phyloP scores from a whole-genome alignment of 1,140 invertebrate species.

The Tetramorium alpestre region DNA sequence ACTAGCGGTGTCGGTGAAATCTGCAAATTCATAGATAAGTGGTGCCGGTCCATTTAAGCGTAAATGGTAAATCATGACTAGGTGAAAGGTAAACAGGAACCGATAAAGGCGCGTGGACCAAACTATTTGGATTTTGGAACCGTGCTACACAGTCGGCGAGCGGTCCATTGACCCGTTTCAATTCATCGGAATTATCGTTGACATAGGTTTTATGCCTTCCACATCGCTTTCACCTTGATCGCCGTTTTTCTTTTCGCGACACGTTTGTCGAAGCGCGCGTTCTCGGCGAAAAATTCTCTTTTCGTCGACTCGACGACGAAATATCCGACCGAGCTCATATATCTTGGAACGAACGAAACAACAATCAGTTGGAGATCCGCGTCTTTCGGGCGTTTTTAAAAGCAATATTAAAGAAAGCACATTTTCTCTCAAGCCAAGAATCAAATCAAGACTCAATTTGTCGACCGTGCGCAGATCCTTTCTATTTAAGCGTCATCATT shows the following conservation, averaged over 20 bases:
- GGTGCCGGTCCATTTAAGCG: background rate
- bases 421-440: background rate
- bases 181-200: constrained; percentile 47
- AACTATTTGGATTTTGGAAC: constrained; percentile 63
- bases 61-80: constrained; percentile 24
- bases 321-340: background rate
- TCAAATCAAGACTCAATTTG: background rate
- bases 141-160: constrained; percentile 48
- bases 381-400: background rate
- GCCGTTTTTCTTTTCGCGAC: constrained; percentile 53
- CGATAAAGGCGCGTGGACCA: background rate
- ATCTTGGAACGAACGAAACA: background rate
- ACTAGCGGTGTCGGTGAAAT: constrained; percentile 13
- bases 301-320: background rate
- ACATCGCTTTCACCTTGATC: constrained; percentile 65
- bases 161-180: constrained; percentile 66
- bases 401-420: no score
- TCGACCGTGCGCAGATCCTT: background rate
- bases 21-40: background rate
- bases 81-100: constrained; percentile 7
- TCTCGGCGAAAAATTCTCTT: background rate
- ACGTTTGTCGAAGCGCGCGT: background rate
- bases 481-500: background rate
- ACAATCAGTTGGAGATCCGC: background rate
- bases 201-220: constrained; percentile 44